Evolutionary conservation across 1,140 invertebrate genomes (phyloP).

Genomic region (Sarcophaga peregrina): DNA sequence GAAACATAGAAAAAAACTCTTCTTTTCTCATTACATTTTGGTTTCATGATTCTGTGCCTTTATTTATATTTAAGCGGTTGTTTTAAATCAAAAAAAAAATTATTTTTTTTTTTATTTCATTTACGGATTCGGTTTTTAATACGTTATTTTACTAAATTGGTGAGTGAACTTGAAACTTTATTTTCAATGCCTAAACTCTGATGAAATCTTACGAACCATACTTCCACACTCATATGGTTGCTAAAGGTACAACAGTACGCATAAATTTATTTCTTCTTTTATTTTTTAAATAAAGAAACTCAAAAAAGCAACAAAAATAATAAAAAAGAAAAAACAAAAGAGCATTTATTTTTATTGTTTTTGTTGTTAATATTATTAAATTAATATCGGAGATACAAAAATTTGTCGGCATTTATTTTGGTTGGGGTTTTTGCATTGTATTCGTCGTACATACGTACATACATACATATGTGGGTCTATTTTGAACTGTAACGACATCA

Average conservation of each 20-base stretch:
- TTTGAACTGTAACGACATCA: neutral
- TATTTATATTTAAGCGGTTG: too few relatives aligned
- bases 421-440: too few relatives aligned
- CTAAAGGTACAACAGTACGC: too few relatives aligned
- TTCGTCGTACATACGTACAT: neutral
- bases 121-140: too few relatives aligned
- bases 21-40: too few relatives aligned
- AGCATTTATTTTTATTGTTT: neutral
- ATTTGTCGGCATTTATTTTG: neutral
- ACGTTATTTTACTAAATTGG: neutral
- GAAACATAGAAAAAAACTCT: too few relatives aligned
- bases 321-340: slow-evolving; percentile 10
- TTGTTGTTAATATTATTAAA: slow-evolving; percentile 15
- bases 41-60: too few relatives aligned
- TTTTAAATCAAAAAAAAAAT: too few relatives aligned
- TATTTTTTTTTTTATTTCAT: too few relatives aligned
- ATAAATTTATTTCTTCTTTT: too few relatives aligned
- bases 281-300: too few relatives aligned
- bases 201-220: slow-evolving; percentile 7
- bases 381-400: neutral
- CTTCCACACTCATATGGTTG: neutral
- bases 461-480: neutral
- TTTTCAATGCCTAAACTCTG: slow-evolving; percentile 21
- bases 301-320: neutral
- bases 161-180: slow-evolving; percentile 16